Evolutionary conservation across 2,113 vertebrate species (phyloP).

Genomic region (Sialia sialis): DNA sequence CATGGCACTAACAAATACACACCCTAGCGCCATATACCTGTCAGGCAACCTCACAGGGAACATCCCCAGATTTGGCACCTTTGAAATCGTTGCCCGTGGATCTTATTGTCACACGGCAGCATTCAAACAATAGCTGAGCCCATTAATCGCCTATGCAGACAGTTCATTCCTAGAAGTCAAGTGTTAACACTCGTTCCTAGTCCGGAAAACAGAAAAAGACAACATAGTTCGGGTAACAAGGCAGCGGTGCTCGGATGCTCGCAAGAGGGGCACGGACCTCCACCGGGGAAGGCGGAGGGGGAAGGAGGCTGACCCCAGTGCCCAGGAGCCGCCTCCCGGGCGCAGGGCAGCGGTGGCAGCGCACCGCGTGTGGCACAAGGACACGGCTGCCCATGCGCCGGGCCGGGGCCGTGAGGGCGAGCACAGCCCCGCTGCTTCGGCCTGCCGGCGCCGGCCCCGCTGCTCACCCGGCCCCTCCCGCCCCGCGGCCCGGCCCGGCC

Average conservation of each 20-base stretch:
- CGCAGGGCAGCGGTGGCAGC: neutral
- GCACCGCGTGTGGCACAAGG: neutral
- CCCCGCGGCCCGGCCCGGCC: neutral
- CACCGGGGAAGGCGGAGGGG: no score
- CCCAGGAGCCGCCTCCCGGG: neutral
- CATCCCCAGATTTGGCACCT: rapidly evolving
- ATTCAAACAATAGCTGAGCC: neutral
- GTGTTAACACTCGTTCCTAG: neutral
- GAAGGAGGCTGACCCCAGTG: neutral
- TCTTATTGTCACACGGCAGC: neutral
- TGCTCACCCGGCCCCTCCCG: neutral
- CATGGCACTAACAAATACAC: rapidly evolving
- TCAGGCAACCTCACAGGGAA: neutral
- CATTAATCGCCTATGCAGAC: rapidly evolving
- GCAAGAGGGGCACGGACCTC: neutral
- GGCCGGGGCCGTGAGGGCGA: neutral
- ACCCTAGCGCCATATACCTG: rapidly evolving
- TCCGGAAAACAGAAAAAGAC: rapidly evolving
- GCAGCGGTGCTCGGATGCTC: rapidly evolving
- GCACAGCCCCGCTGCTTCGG: rapidly evolving
- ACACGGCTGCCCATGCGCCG: neutral
- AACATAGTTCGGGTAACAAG: rapidly evolving
- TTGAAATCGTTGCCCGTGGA: rapidly evolving
- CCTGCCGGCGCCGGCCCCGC: neutral
- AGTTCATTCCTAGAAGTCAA: neutral